Base-by-base conservation (phyloP, 1,140 invertebrate species). In the Kradibia gibbosae region DNA sequence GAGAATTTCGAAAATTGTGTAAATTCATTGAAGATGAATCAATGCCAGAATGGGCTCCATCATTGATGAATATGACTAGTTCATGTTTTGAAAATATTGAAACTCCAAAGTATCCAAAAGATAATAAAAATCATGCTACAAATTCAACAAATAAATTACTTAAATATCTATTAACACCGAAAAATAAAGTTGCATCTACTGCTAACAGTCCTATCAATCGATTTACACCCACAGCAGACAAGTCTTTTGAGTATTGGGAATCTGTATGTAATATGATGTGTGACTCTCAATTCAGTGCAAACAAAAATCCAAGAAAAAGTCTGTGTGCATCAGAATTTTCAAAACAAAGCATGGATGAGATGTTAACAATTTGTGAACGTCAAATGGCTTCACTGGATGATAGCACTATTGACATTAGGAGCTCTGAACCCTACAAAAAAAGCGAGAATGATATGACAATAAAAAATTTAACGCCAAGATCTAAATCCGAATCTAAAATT, bases 11-110 rank as follows among this genome's bases (percentile, higher is more conserved):
- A 1, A 89, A 88, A 81, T 74, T 89, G 10, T 88, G 88, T 55
- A 90, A 89, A 84, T 90, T 87, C 45, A 88, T 90, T 67, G 88
- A 89, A 67, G 88, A 90, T 80, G 89, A 90, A 73, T 87, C 89
- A 36, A 77, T 81, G 73, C 88, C 88, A n/a, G 86, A 87, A 45
- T 85, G 79, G 84, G 71, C 80, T 22, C 57, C 73, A 42, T 87
- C 85, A 60, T 72, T 83, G 20, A 78, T 83, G 31, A 81, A 77
- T 72, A 74, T 79, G 39, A 81, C 80, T 25, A 57, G 55, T 31
- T 72, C n/a, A 10, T 17, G 15, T 57, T 53, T 25, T 45, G 70
- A 73, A 48, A 60, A 78, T 13, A 72, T 28, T 1, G n/a, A 48
- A 78, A 78, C 39, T n/a, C 78, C 72, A 36, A n/a, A 57, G 20